phyloP scores from a whole-genome alignment of 2,888 invertebrate species.

The Ophion slaviceki region DNA sequence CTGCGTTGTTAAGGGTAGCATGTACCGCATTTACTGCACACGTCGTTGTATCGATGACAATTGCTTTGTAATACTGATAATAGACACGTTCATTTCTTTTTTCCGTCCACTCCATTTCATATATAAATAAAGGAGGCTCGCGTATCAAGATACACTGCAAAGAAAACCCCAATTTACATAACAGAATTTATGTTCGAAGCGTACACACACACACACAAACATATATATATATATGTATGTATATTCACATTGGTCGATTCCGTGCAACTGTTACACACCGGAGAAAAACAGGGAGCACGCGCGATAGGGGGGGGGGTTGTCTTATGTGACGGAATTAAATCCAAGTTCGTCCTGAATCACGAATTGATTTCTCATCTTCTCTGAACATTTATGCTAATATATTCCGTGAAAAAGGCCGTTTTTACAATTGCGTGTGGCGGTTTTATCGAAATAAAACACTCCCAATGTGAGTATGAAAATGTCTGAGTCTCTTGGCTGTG shows the following conservation, averaged over 20 bases:
- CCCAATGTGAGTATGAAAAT: conserved; percentile 10
- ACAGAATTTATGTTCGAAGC: background rate
- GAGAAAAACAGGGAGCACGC: too few relatives aligned
- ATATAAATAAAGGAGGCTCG: background rate
- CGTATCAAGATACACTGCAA: background rate
- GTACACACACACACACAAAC: too few relatives aligned
- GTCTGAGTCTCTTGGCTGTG: conserved; percentile 24
- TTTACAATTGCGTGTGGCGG: conserved; percentile 6
- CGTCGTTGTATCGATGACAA: conserved; percentile 22
- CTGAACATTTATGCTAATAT: too few relatives aligned
- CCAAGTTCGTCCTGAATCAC: too few relatives aligned
- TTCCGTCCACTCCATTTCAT: conserved; percentile 7
- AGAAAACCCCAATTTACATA: conserved; percentile 14
- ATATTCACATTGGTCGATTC: too few relatives aligned
- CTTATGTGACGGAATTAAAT: too few relatives aligned
- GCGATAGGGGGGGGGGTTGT: too few relatives aligned
- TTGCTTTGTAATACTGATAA: conserved; percentile 44
- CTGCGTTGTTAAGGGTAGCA: conserved; percentile 1
- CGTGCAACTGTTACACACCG: too few relatives aligned
- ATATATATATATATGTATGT: too few relatives aligned
- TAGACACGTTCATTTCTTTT: conserved; percentile 18
- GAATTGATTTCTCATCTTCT: too few relatives aligned
- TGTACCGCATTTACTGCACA: conserved; percentile 44
- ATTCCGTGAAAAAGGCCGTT: too few relatives aligned
- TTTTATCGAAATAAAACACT: conserved; percentile 47